These are phyloP conservation scores for Oceanites oceanicus DNA, from an alignment of 2,113 vertebrate species.

Conservation along the genomic window DNA sequence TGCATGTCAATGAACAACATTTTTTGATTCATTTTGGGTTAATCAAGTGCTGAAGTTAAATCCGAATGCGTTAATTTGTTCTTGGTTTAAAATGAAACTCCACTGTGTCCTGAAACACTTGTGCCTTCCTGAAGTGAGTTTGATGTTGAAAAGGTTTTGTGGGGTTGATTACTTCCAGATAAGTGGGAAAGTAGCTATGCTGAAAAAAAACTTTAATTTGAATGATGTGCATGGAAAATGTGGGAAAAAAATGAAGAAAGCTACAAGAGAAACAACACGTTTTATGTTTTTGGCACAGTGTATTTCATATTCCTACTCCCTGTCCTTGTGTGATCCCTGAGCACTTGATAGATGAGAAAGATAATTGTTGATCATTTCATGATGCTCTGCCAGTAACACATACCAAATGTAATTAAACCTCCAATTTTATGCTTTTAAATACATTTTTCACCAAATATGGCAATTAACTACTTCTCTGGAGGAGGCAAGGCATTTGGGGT, in stretches of 20 bases:
- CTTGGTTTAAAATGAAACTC: constrained; percentile 18
- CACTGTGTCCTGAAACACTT: background rate
- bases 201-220: background rate
- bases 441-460: constrained; percentile 19
- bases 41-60: constrained; percentile 28
- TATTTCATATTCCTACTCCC: constrained; percentile 22
- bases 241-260: background rate
- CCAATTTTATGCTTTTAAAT: constrained; percentile 32
- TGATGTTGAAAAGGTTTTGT: constrained; percentile 19
- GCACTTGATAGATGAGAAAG: constrained; percentile 56
- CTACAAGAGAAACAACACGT: background rate
- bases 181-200: constrained; percentile 1
- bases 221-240: constrained; percentile 14
- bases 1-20: constrained; percentile 26
- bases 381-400: constrained; percentile 36
- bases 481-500: background rate
- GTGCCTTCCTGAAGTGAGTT: background rate
- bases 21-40: constrained; percentile 47
- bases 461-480: constrained; percentile 7
- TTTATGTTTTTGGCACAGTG: constrained; percentile 16
- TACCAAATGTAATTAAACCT: constrained; percentile 57
- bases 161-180: constrained; percentile 37
- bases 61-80: background rate
- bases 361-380: constrained; percentile 68
- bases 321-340: constrained; percentile 50